Percentiles rank a stretch among this genome's conserved stretches.
phyloP scores from a whole-genome alignment of 2,797 vertebrate species.

The Pangasius mekongensis region DNA sequence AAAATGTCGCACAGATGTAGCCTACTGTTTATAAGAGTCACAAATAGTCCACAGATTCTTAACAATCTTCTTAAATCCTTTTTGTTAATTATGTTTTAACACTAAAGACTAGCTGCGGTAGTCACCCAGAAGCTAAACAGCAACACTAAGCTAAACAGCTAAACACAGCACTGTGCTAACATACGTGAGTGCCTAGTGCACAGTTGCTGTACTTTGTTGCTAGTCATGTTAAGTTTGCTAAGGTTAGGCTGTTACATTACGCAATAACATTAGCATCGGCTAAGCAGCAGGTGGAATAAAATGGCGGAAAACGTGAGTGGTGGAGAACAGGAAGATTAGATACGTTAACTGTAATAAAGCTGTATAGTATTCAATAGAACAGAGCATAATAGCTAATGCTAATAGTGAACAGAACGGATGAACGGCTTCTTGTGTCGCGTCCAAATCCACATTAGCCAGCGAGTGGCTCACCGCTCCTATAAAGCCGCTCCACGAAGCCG shows the following conservation, averaged over 20 bases:
- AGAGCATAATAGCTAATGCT: background rate
- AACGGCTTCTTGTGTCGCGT: background rate
- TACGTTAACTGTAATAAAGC: background rate
- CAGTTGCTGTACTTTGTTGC: background rate
- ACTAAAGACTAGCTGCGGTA: background rate
- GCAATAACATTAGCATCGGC: background rate
- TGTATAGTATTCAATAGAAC: background rate
- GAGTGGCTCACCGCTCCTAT: background rate
- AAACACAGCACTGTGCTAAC: background rate
- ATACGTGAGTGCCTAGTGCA: background rate
- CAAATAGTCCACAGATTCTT: background rate
- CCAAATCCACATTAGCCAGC: slow-evolving; percentile 27
- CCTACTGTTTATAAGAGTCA: background rate
- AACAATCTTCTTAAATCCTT: background rate
- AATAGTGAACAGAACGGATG: background rate
- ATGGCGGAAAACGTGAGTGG: background rate
- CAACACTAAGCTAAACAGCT: background rate
- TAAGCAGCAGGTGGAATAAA: background rate
- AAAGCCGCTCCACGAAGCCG: slow-evolving; percentile 24
- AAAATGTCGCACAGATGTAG: background rate
- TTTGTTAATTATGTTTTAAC: background rate
- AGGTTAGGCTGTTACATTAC: too few relatives aligned
- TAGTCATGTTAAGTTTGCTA: background rate
- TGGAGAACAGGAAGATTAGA: background rate
- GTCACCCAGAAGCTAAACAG: background rate